Evolutionary conservation across 2,888 invertebrate genomes (phyloP).

Genomic region (Coenonympha glycerion): DNA sequence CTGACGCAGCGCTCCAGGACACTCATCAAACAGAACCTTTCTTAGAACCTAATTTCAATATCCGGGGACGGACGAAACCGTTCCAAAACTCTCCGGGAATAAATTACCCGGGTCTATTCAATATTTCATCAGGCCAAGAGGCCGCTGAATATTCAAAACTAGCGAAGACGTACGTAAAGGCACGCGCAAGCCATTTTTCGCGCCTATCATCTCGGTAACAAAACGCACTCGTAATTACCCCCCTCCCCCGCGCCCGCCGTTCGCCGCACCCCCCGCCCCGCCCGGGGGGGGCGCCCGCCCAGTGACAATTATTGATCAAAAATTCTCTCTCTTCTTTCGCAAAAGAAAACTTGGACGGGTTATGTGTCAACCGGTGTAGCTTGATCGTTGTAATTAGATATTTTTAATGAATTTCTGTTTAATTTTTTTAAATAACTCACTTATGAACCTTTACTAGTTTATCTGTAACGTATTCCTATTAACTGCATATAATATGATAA

Average conservation of each 20-base stretch:
- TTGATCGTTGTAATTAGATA: conserved; percentile 71
- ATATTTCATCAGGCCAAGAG: conserved; percentile 74
- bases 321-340: conserved; percentile 80
- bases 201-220: conserved; percentile 77
- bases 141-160: conserved; percentile 75
- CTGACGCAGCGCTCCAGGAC: conserved; percentile 35
- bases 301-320: conserved; percentile 83
- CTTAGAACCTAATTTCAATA: conserved; percentile 75
- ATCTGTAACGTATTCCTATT: not conserved
- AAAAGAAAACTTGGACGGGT: conserved; percentile 77
- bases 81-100: conserved; percentile 72
- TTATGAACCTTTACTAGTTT: not conserved
- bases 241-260: conserved; percentile 40
- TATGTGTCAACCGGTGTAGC: conserved; percentile 67
- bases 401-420: conserved; percentile 39
- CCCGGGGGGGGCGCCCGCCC: conserved; percentile 62
- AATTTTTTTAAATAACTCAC: not conserved
- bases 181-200: conserved; percentile 77
- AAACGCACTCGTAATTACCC: conserved; percentile 77
- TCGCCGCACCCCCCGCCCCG: conserved; percentile 40
- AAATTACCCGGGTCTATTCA: conserved; percentile 73
- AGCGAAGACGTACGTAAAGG: conserved; percentile 72
- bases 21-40: conserved; percentile 67
- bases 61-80: conserved; percentile 67
- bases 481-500: too few relatives aligned